Evolutionary conservation across 1,140 invertebrate genomes (phyloP).

Genomic region (Macrobrachium rosenbergii): DNA sequence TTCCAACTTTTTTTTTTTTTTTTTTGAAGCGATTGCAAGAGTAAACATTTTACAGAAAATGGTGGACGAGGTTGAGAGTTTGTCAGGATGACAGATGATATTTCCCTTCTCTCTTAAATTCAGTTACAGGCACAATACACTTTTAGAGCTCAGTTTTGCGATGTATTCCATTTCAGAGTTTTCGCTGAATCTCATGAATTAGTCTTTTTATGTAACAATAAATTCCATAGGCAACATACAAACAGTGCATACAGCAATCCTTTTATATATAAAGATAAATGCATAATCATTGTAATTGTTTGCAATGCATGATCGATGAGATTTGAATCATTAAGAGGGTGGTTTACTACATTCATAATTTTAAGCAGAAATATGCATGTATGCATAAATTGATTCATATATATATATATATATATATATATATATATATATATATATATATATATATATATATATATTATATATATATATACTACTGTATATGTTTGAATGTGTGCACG

Average conservation of each 20-base stretch:
- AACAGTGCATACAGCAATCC: too few species aligned
- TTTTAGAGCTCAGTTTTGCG: background rate
- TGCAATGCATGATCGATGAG: background rate
- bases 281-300: background rate
- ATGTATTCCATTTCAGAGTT: background rate
- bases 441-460: background rate
- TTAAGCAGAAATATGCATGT: background rate
- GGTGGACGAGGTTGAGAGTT: too few species aligned
- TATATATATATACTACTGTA: background rate
- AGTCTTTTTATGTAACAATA: background rate
- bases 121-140: background rate
- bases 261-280: too few species aligned
- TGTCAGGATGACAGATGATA: too few species aligned
- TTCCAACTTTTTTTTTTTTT: too few species aligned
- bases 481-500: background rate
- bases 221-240: background rate
- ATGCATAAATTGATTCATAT: background rate
- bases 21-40: too few species aligned
- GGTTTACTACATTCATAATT: background rate
- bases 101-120: too few species aligned
- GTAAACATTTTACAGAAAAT: too few species aligned
- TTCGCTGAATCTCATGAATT: background rate
- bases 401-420: constrained; percentile 17
- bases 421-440: constrained; percentile 7
- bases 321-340: background rate